Conservation (phyloP, 2,797 vertebrate species). For the Cynopterus sphinx region DNA sequence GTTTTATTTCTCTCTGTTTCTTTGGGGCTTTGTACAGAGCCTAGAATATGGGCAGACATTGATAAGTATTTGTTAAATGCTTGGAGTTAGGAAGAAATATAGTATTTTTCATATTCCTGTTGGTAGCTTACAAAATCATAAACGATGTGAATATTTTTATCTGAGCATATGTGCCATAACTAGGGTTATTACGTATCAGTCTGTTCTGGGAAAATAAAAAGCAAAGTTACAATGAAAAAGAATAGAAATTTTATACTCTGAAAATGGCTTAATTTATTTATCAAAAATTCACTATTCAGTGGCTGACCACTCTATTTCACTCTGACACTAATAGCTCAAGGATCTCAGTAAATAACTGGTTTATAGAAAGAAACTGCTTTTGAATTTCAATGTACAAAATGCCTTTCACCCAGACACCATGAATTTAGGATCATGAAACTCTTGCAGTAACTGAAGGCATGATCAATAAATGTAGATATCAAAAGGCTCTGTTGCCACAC, state of each 20-base stretch:
- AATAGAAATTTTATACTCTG: background rate
- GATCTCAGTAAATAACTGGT: slow-evolving; percentile 36
- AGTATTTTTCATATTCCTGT: background rate
- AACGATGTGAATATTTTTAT: slow-evolving; percentile 16
- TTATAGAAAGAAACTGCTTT: background rate
- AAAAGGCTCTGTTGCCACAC: slow-evolving; percentile 78
- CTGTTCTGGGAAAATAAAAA: background rate
- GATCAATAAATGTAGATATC: background rate
- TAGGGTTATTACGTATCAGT: background rate
- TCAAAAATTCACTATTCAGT: slow-evolving; percentile 3
- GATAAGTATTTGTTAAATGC: background rate
- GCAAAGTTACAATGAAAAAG: background rate
- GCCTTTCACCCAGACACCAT: background rate
- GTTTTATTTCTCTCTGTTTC: background rate
- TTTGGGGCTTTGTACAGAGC: background rate
- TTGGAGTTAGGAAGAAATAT: background rate
- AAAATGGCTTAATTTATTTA: slow-evolving; percentile 4
- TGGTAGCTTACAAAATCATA: background rate
- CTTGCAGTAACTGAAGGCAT: background rate
- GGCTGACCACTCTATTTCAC: slow-evolving; percentile 21
- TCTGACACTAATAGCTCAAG: background rate
- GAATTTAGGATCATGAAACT: background rate
- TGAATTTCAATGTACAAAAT: background rate
- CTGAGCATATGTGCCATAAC: background rate
- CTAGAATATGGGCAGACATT: background rate